Percentiles rank a stretch among this genome's conserved stretches.
These are phyloP conservation scores for Drosophila kuntzei DNA, from an alignment of 2,888 invertebrate genomes.

Conservation along the genomic window DNA sequence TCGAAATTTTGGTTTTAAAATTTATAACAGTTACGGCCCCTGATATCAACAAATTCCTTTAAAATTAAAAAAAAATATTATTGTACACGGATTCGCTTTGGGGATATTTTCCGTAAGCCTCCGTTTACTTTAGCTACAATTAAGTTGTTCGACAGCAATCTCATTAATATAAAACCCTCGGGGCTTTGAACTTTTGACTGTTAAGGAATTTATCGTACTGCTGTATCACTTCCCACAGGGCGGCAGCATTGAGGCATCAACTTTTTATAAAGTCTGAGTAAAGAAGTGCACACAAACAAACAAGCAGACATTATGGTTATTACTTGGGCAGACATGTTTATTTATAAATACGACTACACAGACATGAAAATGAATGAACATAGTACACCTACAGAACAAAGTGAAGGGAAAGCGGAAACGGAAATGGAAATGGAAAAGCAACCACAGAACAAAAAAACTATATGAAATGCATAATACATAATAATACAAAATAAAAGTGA, in stretches of 20 bases:
- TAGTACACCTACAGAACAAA: constrained; percentile 5
- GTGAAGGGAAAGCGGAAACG: constrained; percentile 8
- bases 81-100: neutral
- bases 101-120: constrained; percentile 1
- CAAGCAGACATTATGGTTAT: constrained; percentile 53
- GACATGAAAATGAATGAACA: constrained; percentile 15
- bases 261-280: constrained; percentile 16
- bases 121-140: constrained; percentile 11
- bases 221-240: neutral
- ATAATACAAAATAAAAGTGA: constrained; percentile 11
- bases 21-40: too few relatives aligned
- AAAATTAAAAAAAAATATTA: neutral
- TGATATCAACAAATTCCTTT: neutral
- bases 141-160: constrained; percentile 17
- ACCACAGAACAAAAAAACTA: constrained; percentile 13
- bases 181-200: constrained; percentile 33
- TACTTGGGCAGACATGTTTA: constrained; percentile 62
- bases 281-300: constrained; percentile 15
- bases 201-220: constrained; percentile 21
- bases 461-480: constrained; percentile 31
- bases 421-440: constrained; percentile 26
- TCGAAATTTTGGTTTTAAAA: too few relatives aligned
- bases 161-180: constrained; percentile 14
- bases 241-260: neutral
- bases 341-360: constrained; percentile 49